Evolutionary conservation across 1,140 invertebrate species (phyloP).

Genomic region (Arion vulgaris): DNA sequence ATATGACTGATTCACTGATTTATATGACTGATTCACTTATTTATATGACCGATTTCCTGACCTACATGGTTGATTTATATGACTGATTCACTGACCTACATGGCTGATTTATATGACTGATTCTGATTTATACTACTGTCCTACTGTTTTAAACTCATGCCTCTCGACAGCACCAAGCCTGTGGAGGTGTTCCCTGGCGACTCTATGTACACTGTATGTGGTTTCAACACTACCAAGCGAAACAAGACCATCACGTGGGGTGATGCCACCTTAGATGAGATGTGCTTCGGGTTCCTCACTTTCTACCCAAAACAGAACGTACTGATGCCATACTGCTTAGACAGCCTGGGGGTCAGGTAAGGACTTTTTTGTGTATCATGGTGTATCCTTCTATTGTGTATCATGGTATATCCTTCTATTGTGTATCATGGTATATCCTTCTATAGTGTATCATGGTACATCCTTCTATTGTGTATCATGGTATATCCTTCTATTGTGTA

Average conservation of each 20-base stretch:
- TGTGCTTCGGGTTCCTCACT: conserved; percentile 57
- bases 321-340: background rate
- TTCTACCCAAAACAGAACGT: conserved; percentile 50
- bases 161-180: conserved; percentile 38
- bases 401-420: no score
- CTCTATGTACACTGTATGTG: conserved; percentile 46
- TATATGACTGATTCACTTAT: background rate
- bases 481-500: no score
- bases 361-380: no score
- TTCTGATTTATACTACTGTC: conserved; percentile 31
- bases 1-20: no score
- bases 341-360: conserved; percentile 22
- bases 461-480: no score
- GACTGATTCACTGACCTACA: background rate
- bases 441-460: no score
- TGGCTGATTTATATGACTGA: background rate
- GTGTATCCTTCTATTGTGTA: no score
- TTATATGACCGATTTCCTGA: no score
- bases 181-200: no score
- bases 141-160: conserved; percentile 18
- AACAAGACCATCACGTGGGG: conserved; percentile 48
- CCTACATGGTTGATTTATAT: background rate
- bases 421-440: no score
- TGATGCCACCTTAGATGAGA: conserved; percentile 53
- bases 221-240: conserved; percentile 42